phyloP scores from a whole-genome alignment of 2,797 vertebrate genomes.

The Amblyraja radiata region DNA sequence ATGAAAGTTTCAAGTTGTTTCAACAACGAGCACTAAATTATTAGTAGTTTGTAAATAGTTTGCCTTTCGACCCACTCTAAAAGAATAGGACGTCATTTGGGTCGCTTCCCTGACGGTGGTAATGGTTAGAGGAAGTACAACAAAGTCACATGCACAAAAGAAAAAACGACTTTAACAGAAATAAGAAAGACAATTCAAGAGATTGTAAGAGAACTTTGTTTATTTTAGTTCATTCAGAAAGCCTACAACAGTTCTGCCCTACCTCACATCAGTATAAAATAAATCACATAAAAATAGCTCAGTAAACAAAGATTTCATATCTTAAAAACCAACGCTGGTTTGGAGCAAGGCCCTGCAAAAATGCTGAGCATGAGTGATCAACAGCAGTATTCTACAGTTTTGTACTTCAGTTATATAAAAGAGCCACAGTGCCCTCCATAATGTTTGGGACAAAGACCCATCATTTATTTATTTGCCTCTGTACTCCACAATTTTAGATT shows the following conservation, averaged over 20 bases:
- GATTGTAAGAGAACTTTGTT: not conserved
- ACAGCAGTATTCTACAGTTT: not conserved
- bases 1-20: not conserved
- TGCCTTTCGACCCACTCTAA: not conserved
- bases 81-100: not conserved
- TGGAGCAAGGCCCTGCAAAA: conserved; percentile 3
- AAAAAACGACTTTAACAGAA: not conserved
- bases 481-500: too few species aligned
- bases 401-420: too few species aligned
- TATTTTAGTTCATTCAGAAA: not conserved
- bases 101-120: not conserved
- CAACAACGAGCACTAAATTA: not conserved
- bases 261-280: not conserved
- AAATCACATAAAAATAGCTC: not conserved
- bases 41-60: not conserved
- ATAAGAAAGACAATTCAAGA: not conserved
- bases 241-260: not conserved
- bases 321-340: not conserved
- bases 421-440: too few species aligned
- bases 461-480: too few species aligned
- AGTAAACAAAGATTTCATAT: not conserved
- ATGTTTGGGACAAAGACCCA: too few species aligned
- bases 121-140: not conserved
- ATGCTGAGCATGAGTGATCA: not conserved
- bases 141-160: not conserved